phyloP scores from a whole-genome alignment of 2,113 vertebrate species.

The Mirounga angustirostris region DNA sequence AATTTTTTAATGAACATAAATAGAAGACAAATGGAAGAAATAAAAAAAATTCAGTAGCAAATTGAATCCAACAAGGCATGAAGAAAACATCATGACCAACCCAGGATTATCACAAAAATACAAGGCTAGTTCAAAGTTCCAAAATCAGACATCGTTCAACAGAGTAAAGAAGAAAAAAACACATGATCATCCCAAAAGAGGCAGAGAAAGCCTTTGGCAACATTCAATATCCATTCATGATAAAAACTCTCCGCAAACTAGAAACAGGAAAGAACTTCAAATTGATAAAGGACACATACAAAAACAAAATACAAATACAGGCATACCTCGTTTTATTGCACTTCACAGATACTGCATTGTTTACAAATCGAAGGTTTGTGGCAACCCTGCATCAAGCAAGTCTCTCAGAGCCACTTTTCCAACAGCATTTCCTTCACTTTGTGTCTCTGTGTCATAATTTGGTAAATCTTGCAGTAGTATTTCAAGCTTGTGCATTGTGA shows the following conservation, averaged over 20 bases:
- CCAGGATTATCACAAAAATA: background rate
- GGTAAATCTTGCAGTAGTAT: background rate
- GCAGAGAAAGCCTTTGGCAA: background rate
- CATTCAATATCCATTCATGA: background rate
- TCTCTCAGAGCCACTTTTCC: background rate
- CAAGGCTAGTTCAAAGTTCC: background rate
- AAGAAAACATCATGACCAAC: conserved; percentile 15
- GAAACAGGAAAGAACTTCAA: background rate
- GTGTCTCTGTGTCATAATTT: background rate
- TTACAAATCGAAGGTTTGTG: background rate
- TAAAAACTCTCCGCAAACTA: background rate
- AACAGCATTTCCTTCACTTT: background rate
- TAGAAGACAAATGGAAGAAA: background rate
- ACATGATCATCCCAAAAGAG: background rate
- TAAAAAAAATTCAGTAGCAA: background rate
- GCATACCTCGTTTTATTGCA: background rate
- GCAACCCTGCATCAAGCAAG: background rate
- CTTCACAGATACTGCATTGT: background rate
- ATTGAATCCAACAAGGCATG: conserved; percentile 5
- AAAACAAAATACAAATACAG: background rate
- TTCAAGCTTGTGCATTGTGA: background rate
- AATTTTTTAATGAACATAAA: background rate
- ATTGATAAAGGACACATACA: background rate
- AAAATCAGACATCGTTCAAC: background rate
- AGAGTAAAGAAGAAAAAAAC: background rate